Base-by-base conservation (phyloP, 2,797 vertebrate species). In the Picus viridis region DNA sequence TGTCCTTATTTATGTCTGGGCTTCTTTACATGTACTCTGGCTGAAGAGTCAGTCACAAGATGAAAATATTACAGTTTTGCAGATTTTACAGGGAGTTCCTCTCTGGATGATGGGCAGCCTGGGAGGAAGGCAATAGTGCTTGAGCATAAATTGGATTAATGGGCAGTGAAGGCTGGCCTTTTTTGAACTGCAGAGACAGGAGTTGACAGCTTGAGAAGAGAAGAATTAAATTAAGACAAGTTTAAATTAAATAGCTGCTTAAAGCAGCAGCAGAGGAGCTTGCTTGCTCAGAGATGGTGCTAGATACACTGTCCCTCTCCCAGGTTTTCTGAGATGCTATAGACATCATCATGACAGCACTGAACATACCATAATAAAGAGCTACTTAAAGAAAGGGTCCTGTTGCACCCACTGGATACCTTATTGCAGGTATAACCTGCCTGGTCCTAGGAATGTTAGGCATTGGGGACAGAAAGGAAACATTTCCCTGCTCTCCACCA, bases 231-330 rank as follows among this genome's bases (percentile, higher is more conserved):
- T 94, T 88, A 91, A 77, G 80, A 82, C 34, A 85, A 88, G 49
- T 88, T 90, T 88, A 91, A 93, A 96, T 94, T 88, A 86, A 95
- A 94, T 94, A 93, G 79, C 76, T 83, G 30, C 71, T 92, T 79
- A 86, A 90, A 88, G 57, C 45, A 75, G 47, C 53, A 83, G 24
- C 79, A 61, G 53, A 77, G 39, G 34, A 92, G 49, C 57, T 92
- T 83, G 43, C 6, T 87, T 43, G 41, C 32, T 77, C 45, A 67
- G 16, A 81, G 57, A 57, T 83, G 30, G 43, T 5, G 2, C 18
- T 41, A 41, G 32, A 65, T 49, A 45, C 8, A n/a, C 4, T 56
- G 10, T 65, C 32, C 63, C 6, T 4, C 13, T 68, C 12, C 15
- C 17, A 65, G 7, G n/a, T 72, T 89, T 93, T 41, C 49, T 67